Evolutionary conservation across 2,113 vertebrate genomes (phyloP), one percentile per base, ranked within the genome.

Genomic region (Gobiocypris rarus): DNA sequence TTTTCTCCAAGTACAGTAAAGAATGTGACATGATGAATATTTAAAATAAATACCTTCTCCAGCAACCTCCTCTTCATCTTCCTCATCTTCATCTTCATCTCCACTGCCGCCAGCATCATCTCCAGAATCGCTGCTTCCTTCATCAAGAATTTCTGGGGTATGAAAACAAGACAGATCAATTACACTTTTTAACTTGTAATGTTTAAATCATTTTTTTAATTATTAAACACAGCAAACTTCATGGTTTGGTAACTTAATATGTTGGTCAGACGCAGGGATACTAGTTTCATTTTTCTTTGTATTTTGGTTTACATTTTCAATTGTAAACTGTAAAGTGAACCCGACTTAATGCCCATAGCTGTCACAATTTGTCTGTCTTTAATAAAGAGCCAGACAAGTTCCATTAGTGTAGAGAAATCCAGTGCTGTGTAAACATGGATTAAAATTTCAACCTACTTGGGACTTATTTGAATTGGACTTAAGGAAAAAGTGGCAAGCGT

Each of bases 111-210:
- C 96, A 81, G 90, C 97, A 2, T 98, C 97, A 13, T 96, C 94
- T 5, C 95, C 96, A 28, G 97, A 98, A 78, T 97, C 97, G 86
- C 96, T 97, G 91, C 97, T 98, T 87, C 96, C 97, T 89, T 99
- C 98, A 80, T 98, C 98, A 90, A 99, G 94, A 89, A 99, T 99
- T 90, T 99, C 98, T 99, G 87, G 26, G 3, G 10, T 10, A 14
- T 5, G 61, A 13, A 54, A 67, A 26, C 4, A 34, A 28, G 13
- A 52, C 45, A 52, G 45, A 75, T 69, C 17, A 70, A 70, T 41
- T 26, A 10, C 22, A n/a, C 24, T 24, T n/a, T n/a, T 4, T 5
- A 54, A 54, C 52, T 54, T 54, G 4, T 15, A 17, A 17, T 52
- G 1, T 52, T 52, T 17, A 17, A 58, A 58, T 0, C 17, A 1